Evolutionary conservation across 2,113 vertebrate species (phyloP).

Genomic region (Brachirus orientalis): DNA sequence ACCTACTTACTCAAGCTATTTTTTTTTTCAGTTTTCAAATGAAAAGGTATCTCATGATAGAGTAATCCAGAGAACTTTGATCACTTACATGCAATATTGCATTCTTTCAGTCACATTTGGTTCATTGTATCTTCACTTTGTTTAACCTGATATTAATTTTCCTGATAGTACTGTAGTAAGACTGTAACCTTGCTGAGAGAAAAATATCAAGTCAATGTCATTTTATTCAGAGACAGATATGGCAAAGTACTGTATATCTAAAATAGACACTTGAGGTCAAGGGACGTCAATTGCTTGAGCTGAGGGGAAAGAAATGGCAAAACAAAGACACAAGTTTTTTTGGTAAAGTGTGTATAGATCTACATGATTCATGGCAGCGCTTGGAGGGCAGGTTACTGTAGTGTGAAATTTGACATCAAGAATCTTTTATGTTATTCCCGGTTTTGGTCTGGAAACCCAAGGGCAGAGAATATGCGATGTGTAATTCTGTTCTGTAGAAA

Average conservation of each 20-base stretch:
- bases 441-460: slow-evolving; percentile 66
- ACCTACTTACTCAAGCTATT: not conserved
- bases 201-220: no score
- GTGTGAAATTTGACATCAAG: slow-evolving; percentile 80
- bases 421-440: slow-evolving; percentile 71
- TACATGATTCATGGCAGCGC: slow-evolving; percentile 70
- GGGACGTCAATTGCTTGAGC: slow-evolving; percentile 6
- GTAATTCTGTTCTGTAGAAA: slow-evolving; percentile 46
- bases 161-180: no score
- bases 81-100: not conserved
- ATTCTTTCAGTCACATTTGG: not conserved
- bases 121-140: no score
- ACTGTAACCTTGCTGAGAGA: not conserved
- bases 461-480: slow-evolving; percentile 68
- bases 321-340: slow-evolving; percentile 27
- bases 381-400: slow-evolving; percentile 72
- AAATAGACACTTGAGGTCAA: not conserved
- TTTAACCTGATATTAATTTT: no score
- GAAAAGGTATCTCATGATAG: not conserved
- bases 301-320: not conserved
- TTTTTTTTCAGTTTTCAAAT: not conserved
- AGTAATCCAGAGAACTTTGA: not conserved
- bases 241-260: not conserved
- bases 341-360: slow-evolving; percentile 33
- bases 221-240: no score